Conservation (phyloP, 2,888 invertebrate genomes). For the Ferdinandea cuprea region DNA sequence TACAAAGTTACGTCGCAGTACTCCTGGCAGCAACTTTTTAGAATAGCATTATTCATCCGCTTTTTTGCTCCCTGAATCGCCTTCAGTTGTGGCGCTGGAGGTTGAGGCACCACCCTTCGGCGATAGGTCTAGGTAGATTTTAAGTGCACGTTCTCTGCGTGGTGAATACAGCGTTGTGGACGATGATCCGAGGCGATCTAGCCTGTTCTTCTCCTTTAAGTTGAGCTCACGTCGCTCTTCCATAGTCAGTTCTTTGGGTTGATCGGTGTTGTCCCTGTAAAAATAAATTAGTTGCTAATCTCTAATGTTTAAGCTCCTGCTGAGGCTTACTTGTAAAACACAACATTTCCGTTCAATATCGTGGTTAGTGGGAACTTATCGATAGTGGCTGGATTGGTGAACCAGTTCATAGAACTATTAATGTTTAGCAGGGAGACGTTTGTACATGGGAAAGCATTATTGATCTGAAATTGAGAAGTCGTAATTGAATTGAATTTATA, state of each 20-base stretch:
- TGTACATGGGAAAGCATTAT: slow-evolving; percentile 86
- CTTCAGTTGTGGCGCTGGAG: slow-evolving; percentile 28
- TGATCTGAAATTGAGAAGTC: slow-evolving; percentile 76
- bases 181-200: slow-evolving; percentile 83
- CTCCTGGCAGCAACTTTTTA: slow-evolving; percentile 53
- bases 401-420: slow-evolving; percentile 86
- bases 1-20: slow-evolving; percentile 50
- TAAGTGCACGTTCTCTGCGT: slow-evolving; percentile 88
- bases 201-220: slow-evolving; percentile 85
- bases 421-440: slow-evolving; percentile 85
- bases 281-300: background rate
- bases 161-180: slow-evolving; percentile 84
- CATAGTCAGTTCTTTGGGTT: slow-evolving; percentile 85
- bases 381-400: slow-evolving; percentile 84
- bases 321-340: slow-evolving; percentile 87
- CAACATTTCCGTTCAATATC: slow-evolving; percentile 86
- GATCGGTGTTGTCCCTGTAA: slow-evolving; percentile 86
- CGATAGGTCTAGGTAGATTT: slow-evolving; percentile 87
- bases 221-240: slow-evolving; percentile 86
- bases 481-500: background rate
- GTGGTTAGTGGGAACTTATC: slow-evolving; percentile 85
- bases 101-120: slow-evolving; percentile 75
- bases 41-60: slow-evolving; percentile 56
- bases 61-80: slow-evolving; percentile 13
- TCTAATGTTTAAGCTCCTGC: background rate